Base-by-base conservation (phyloP, 2,797 vertebrate genomes). In the Leuciscus waleckii region DNA sequence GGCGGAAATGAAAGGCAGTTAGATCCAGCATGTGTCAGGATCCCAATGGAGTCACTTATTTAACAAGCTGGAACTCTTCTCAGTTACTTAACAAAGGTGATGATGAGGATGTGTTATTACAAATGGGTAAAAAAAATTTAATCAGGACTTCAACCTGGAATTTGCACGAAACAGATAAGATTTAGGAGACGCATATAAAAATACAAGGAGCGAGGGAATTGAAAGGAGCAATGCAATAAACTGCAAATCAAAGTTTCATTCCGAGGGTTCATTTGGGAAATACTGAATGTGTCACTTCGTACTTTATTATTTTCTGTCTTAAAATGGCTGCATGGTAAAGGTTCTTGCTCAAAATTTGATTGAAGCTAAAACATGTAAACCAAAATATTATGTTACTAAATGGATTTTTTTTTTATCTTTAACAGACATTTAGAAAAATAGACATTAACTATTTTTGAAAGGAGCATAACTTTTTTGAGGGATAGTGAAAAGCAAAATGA, bases 51-150 rank as follows among this genome's bases (percentile, higher is more conserved):
- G 29, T 79, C 39, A 51, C 70, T 35, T 43, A 54, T 85, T 77
- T 76, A 85, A 85, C 68, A 78, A 71, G 54, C 81, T 46, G 67
- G 67, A 82, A 35, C 67, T 86, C 78, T 29, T 79, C 65, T 79
- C 35, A 79, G 73, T 75, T 86, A 86, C 75, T 86, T 85, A 86
- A 79, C 54, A 75, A 39, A 69, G 54, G 63, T 76, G 65, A 77
- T 76, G 65, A 77, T 68, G 26, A 10, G 35, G 46, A 61, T 56
- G 39, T 23, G 13, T 19, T 68, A 73, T 75, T 82, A 56, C 21
- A 84, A 68, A 68, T 69, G 58, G 63, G 63, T 79, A 73, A 51
- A 16, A 49, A 67, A 51, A 16, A 49, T 85, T 82, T 83, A 74
- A 67, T 83, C 61, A 41, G 32, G 54, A 83, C 41, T 61, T 54